A percentile compares a stretch with the other conserved stretches of the same genome.
Evolutionary conservation across 2,113 vertebrate species (phyloP).

Genomic region (Macrotis lagotis): DNA sequence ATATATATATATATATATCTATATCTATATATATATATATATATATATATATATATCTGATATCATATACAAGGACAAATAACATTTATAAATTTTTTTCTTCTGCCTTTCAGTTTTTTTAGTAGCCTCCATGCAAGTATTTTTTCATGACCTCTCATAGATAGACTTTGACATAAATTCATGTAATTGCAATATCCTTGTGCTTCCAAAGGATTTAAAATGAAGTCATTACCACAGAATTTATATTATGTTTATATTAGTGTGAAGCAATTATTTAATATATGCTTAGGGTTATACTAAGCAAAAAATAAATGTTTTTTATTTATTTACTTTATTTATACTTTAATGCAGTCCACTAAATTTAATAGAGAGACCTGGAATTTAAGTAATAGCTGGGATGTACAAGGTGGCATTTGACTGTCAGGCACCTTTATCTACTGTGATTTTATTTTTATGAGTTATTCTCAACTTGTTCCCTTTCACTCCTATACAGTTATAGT

Average conservation of each 20-base stretch:
- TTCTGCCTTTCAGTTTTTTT: not conserved
- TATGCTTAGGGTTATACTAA: not conserved
- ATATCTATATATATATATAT: too few species aligned
- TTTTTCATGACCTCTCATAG: not conserved
- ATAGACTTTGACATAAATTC: slow-evolving; percentile 37
- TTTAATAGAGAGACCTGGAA: not conserved
- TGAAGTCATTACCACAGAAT: slow-evolving; percentile 32
- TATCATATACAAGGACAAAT: not conserved
- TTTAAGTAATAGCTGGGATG: not conserved
- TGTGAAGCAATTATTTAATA: not conserved
- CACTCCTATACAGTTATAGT: not conserved
- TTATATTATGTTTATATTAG: not conserved
- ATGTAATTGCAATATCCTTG: not conserved
- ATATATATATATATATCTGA: too few species aligned
- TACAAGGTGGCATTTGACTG: not conserved
- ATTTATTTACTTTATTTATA: too few species aligned
- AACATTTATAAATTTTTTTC: slow-evolving; percentile 41
- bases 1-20: not conserved
- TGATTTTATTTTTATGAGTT: not conserved
- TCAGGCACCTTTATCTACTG: not conserved
- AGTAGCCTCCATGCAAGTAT: not conserved
- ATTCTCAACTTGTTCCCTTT: not conserved
- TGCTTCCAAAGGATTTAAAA: slow-evolving; percentile 54
- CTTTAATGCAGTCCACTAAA: not conserved
- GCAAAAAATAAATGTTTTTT: not conserved